Conservation (phyloP, 92 coral and sea anemone species). For the Ricordea florida region DNA sequence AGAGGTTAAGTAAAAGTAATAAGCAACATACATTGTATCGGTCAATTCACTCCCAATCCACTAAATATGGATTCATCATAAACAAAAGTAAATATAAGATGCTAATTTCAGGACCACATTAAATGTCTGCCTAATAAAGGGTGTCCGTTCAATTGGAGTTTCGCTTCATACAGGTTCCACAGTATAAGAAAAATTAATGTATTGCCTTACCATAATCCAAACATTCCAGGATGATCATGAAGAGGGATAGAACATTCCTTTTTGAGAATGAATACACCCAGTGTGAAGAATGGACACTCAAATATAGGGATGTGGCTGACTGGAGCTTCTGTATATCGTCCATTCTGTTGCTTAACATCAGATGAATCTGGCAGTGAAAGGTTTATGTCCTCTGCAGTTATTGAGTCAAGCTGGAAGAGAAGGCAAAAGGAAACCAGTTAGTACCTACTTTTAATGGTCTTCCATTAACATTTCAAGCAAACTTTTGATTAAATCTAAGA, state of each 20-base stretch:
- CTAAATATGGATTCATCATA: background rate
- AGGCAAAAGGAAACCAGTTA: background rate
- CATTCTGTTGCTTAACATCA: conserved; percentile 15
- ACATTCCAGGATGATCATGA: conserved; percentile 98
- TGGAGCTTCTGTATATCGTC: conserved; percentile 64
- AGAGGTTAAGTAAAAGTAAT: too few relatives aligned
- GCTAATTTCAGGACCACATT: too few relatives aligned
- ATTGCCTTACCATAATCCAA: conserved; percentile 84
- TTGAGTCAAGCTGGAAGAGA: conserved; percentile 59
- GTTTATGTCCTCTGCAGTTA: conserved; percentile 84
- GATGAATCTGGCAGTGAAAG: conserved; percentile 52
- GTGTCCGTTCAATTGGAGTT: too few relatives aligned
- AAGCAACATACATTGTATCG: too few relatives aligned
- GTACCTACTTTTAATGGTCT: background rate
- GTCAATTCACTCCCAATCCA: too few relatives aligned
- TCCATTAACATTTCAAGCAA: background rate
- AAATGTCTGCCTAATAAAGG: too few relatives aligned
- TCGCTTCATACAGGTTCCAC: too few relatives aligned
- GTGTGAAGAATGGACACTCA: conserved; percentile 86
- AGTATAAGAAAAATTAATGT: too few relatives aligned
- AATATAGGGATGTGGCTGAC: conserved; percentile 83
- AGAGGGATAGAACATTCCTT: conserved; percentile 85
- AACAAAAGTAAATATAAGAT: too few relatives aligned
- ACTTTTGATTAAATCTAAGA: too few relatives aligned
- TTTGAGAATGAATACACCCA: conserved; percentile 89